phyloP scores from a whole-genome alignment of 2,888 invertebrate genomes.

The Nomada hirtipes region DNA sequence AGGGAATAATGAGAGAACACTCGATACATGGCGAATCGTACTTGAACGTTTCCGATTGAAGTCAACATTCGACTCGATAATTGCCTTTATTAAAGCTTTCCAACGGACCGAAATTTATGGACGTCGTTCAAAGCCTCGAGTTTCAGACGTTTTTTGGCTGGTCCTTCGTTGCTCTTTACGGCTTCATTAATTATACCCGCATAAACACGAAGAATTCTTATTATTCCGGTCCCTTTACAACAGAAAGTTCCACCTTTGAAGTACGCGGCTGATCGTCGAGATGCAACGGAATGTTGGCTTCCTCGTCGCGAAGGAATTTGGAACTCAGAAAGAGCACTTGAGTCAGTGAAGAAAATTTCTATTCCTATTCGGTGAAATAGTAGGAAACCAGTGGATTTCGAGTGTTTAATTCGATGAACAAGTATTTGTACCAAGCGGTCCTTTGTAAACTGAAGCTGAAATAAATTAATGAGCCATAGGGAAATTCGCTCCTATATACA shows the following conservation, averaged over 20 bases:
- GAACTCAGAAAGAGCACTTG: background rate
- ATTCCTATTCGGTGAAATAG: background rate
- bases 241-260: background rate
- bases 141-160: background rate
- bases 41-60: background rate
- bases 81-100: slow-evolving; percentile 7
- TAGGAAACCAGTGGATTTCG: background rate
- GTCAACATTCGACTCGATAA: slow-evolving; percentile 5
- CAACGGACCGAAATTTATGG: background rate
- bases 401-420: background rate
- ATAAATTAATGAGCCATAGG: background rate
- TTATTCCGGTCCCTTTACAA: slow-evolving; percentile 2
- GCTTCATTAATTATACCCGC: slow-evolving; percentile 8
- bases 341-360: background rate
- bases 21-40: background rate
- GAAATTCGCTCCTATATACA: background rate
- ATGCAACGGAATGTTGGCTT: background rate
- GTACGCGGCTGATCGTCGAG: background rate
- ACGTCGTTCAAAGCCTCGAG: background rate
- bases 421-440: background rate
- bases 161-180: background rate
- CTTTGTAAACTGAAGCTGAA: background rate
- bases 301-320: background rate
- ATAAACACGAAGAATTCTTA: background rate
- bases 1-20: background rate